A percentile compares a stretch with the other conserved stretches of the same genome.
Conservation (phyloP, 2,113 vertebrate species). For the Scomber colias region DNA sequence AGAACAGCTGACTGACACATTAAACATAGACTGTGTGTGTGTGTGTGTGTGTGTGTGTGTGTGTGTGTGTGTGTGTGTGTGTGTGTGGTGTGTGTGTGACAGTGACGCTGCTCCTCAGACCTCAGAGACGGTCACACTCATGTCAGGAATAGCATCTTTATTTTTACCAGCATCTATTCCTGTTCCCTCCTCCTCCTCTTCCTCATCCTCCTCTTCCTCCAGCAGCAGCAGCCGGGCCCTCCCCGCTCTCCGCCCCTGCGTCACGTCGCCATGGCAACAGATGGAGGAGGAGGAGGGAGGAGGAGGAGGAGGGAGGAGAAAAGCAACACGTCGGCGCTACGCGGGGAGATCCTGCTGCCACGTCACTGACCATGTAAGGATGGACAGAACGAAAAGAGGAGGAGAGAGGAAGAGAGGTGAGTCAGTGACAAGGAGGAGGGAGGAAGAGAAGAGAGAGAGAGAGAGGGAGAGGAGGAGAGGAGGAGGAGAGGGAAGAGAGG, state of each 20-base stretch:
- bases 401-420: constrained; percentile 20
- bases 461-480: too few relatives aligned
- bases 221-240: background rate
- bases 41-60: too few relatives aligned
- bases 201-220: too few relatives aligned
- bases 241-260: constrained; percentile 29
- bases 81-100: too few relatives aligned
- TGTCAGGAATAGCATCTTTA: constrained; percentile 46
- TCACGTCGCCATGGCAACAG: constrained; percentile 74
- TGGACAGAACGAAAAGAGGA: background rate
- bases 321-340: constrained; percentile 10
- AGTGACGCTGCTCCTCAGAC: too few relatives aligned
- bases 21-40: too few relatives aligned
- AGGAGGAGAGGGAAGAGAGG: too few relatives aligned
- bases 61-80: too few relatives aligned
- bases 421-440: constrained; percentile 39
- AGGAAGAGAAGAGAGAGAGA: too few relatives aligned
- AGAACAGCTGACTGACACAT: too few relatives aligned
- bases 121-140: too few relatives aligned
- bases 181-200: too few relatives aligned
- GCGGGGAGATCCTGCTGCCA: constrained; percentile 66
- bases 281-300: constrained; percentile 13
- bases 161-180: constrained; percentile 18
- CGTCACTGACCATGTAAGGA: constrained; percentile 77
- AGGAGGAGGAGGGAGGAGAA: background rate